A percentile compares a stretch with the other conserved stretches of the same genome.
phyloP scores from a whole-genome alignment of 2,113 vertebrate species.

The Syngnathus floridae region DNA sequence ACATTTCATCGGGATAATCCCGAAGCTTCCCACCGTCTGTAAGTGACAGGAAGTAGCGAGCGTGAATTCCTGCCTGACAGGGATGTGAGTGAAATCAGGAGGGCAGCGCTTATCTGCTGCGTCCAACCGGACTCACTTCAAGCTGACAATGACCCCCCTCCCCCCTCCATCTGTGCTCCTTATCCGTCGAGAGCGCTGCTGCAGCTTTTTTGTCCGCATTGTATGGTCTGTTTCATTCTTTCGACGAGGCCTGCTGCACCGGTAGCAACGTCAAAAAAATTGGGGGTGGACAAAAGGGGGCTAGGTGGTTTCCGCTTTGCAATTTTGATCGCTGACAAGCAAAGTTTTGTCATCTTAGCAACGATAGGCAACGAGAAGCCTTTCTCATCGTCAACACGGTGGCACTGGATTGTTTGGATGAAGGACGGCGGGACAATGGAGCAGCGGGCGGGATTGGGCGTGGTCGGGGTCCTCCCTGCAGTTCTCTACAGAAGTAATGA shows the following conservation, averaged over 20 bases:
- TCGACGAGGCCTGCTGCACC: slow-evolving; percentile 54
- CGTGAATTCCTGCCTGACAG: slow-evolving; percentile 31
- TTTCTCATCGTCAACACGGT: slow-evolving; percentile 63
- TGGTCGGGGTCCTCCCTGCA: slow-evolving; percentile 55
- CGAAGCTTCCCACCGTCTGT: neutral
- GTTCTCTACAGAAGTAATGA: slow-evolving; percentile 58
- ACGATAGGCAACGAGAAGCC: slow-evolving; percentile 60
- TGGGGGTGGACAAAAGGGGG: slow-evolving; percentile 49
- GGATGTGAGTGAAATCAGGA: slow-evolving; percentile 37
- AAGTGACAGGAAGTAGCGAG: slow-evolving; percentile 9
- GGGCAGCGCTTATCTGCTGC: slow-evolving; percentile 25
- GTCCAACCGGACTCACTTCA: slow-evolving; percentile 27
- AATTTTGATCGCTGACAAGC: slow-evolving; percentile 71
- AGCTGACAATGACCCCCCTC: slow-evolving; percentile 37
- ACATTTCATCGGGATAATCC: slow-evolving; percentile 13
- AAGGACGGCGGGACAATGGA: slow-evolving; percentile 65
- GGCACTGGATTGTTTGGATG: slow-evolving; percentile 60
- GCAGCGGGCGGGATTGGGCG: slow-evolving; percentile 59
- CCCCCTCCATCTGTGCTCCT: slow-evolving; percentile 24
- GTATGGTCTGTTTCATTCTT: slow-evolving; percentile 51
- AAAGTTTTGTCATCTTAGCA: slow-evolving; percentile 66
- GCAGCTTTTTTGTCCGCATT: slow-evolving; percentile 39
- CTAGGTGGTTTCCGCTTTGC: slow-evolving; percentile 43
- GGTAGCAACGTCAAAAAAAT: slow-evolving; percentile 54
- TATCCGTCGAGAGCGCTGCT: slow-evolving; percentile 26